These are phyloP conservation scores for Adoxophyes honmai DNA, from an alignment of 1,140 invertebrate genomes.

Conservation along the genomic window DNA sequence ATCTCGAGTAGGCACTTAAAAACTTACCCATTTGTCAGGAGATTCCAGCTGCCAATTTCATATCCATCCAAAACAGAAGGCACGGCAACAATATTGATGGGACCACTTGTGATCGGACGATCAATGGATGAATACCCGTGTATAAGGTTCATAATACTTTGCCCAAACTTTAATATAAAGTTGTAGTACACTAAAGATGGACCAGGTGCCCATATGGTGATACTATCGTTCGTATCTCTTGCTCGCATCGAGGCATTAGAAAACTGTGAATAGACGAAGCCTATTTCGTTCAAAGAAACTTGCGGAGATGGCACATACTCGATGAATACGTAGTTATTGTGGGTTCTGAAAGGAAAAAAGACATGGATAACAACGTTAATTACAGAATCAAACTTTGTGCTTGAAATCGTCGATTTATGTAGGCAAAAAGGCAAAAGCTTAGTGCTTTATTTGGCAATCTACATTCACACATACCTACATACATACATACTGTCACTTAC, in stretches of 20 bases:
- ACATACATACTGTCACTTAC: too few species aligned
- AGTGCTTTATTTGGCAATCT: too few species aligned
- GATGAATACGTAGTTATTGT: slow-evolving; percentile 40
- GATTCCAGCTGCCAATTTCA: slow-evolving; percentile 61
- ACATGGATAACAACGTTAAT: too few species aligned
- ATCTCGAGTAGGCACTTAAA: too few species aligned
- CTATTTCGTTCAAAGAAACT: slow-evolving; percentile 50
- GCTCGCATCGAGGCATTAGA: slow-evolving; percentile 27
- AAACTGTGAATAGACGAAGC: slow-evolving; percentile 58
- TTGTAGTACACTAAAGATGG: slow-evolving; percentile 38
- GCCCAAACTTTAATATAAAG: slow-evolving; percentile 48
- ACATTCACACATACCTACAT: too few species aligned
- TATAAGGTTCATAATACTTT: slow-evolving; percentile 47
- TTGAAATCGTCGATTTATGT: too few species aligned
- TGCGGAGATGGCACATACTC: slow-evolving; percentile 58
- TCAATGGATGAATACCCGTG: slow-evolving; percentile 44
- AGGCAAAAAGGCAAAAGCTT: too few species aligned
- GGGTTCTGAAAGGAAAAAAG: slow-evolving; percentile 33
- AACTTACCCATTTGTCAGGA: slow-evolving; percentile 61
- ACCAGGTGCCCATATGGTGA: slow-evolving; percentile 50
- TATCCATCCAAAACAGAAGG: slow-evolving; percentile 50
- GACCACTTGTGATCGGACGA: slow-evolving; percentile 45
- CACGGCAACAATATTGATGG: slow-evolving; percentile 59
- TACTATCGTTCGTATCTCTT: slow-evolving; percentile 43
- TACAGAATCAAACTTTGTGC: too few species aligned